A percentile compares a stretch with the other conserved stretches of the same genome.
Evolutionary conservation across 2,797 vertebrate genomes (phyloP).

Genomic region (Nasua narica): DNA sequence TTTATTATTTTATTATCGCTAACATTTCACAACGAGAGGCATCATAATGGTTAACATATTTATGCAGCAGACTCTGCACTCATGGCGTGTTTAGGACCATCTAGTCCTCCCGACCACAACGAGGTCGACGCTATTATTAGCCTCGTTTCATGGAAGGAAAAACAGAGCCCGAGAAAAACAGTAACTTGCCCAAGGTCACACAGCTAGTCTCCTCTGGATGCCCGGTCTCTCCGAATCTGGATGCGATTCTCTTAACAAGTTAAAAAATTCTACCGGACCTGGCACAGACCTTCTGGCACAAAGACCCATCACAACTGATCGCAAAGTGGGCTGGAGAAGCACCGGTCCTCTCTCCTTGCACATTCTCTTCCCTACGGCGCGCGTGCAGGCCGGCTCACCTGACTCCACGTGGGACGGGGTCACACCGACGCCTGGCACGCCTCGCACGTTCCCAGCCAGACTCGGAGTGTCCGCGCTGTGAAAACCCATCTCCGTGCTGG

Average conservation of each 20-base stretch:
- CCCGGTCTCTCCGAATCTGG: neutral
- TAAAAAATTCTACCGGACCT: neutral
- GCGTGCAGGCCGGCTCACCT: neutral
- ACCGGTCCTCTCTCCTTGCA: neutral
- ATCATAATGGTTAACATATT: neutral
- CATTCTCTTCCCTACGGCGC: neutral
- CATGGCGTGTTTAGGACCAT: neutral
- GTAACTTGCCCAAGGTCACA: neutral
- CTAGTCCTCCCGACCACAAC: neutral
- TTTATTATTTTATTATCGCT: no score
- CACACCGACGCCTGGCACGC: accelerated
- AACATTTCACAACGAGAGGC: neutral
- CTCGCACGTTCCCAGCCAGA: neutral
- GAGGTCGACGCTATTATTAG: neutral
- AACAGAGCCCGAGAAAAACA: neutral
- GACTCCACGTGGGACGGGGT: neutral
- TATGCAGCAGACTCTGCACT: neutral
- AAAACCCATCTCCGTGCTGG: neutral
- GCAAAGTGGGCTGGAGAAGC: neutral
- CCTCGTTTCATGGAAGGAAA: neutral
- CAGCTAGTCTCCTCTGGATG: neutral
- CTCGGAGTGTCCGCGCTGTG: neutral
- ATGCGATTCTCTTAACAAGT: neutral
- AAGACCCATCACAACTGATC: neutral
- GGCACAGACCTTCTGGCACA: neutral